These are phyloP conservation scores for Hydroisotoma schaefferi DNA, from an alignment of 2,888 invertebrate species.

Conservation along the genomic window DNA sequence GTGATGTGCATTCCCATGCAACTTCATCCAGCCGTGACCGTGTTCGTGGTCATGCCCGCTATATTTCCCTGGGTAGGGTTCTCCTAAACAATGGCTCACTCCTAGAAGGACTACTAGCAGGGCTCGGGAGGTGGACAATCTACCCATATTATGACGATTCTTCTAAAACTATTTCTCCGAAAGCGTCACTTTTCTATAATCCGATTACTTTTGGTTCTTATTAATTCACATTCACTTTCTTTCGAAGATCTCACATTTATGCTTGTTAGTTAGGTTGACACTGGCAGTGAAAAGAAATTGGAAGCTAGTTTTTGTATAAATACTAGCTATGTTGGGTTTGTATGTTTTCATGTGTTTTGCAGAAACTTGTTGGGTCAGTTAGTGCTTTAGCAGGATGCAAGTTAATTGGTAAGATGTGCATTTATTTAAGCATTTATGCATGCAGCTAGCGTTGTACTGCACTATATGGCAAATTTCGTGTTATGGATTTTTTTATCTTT, in stretches of 20 bases:
- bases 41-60: not conserved
- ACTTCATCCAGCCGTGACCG: conserved; percentile 33
- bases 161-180: too few species aligned
- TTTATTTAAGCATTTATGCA: too few species aligned
- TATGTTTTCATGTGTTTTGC: too few species aligned
- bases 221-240: not conserved
- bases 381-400: too few species aligned
- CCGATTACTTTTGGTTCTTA: not conserved
- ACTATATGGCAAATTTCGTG: too few species aligned
- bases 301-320: conserved; percentile 19
- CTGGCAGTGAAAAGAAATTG: conserved; percentile 11
- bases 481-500: too few species aligned
- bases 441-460: too few species aligned
- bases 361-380: conserved; percentile 17
- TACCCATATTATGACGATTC: too few species aligned
- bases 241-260: conserved; percentile 14
- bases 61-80: not conserved
- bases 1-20: conserved; percentile 29
- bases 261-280: conserved; percentile 4
- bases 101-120: not conserved
- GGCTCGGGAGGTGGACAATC: not conserved
- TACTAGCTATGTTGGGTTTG: conserved; percentile 6
- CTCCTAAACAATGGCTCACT: not conserved
- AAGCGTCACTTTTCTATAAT: too few species aligned
- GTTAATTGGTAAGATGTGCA: too few species aligned